Percentiles rank a stretch among this genome's conserved stretches.
phyloP scores from a whole-genome alignment of 2,797 vertebrate species.

The Acropternis orthonyx region DNA sequence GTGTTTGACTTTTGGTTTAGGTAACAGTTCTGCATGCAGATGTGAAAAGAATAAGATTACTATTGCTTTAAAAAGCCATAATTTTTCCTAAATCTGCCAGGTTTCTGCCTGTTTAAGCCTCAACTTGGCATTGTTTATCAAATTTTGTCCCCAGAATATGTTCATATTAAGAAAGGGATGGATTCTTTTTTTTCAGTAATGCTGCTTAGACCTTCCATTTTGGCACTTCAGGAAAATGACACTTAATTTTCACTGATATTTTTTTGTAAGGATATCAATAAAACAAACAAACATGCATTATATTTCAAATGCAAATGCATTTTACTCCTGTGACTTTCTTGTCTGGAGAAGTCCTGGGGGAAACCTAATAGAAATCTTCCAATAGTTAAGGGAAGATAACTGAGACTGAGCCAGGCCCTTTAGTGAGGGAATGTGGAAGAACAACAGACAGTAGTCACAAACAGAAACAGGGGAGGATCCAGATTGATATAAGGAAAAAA shows the following conservation, averaged over 20 bases:
- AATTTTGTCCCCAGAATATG: neutral
- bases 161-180: neutral
- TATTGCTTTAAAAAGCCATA: neutral
- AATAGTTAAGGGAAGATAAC: neutral
- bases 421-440: neutral
- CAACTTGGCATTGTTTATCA: neutral
- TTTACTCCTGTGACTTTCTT: neutral
- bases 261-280: neutral
- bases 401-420: neutral
- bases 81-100: neutral
- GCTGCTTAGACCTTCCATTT: neutral
- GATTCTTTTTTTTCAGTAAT: neutral
- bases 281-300: neutral
- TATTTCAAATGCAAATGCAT: neutral
- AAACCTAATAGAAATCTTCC: neutral
- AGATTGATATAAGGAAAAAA: neutral
- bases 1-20: neutral
- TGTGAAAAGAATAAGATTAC: neutral
- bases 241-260: neutral
- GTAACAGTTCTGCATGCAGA: neutral
- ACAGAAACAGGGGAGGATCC: neutral
- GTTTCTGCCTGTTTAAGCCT: neutral
- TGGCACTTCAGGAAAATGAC: neutral
- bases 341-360: neutral
- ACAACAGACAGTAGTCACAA: neutral